Evolutionary conservation across 1,140 invertebrate genomes (phyloP), one percentile per base, ranked within the genome.

Genomic region (Eupristina koningsbergeri): DNA sequence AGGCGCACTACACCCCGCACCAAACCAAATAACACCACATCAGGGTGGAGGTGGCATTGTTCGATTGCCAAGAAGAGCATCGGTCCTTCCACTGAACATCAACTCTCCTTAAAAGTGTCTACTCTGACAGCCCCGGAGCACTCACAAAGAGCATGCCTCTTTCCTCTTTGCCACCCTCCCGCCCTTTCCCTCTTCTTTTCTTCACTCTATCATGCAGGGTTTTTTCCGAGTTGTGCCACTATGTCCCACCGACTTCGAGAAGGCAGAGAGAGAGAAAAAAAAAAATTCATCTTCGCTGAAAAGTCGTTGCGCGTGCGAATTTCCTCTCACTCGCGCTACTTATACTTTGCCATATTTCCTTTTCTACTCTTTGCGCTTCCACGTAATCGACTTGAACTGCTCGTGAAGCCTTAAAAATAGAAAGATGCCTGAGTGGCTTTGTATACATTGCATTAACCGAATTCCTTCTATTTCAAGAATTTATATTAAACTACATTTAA

Each of bases 251-350:
- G 50, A 15, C 50, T 3, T 53, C 19, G 50, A 13, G 19, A 19
- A 53, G 53, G 26, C 22, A 26, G 53, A 58, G 22, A 2, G 53
- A 58, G 22, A 3, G 53, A 2, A 36, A 26, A 71, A 26, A 41
- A 41, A 41, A 71, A 41, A 6, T 36, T 71, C 67, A 41, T 71
- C 67, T 71, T 36, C 67, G 0, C 41, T 5, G 67, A 41, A 41
- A 71, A 26, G 36, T 71, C 67, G 67, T 41, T 22, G 73, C 34
- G 31, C 67, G 34, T 26, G 80, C 53, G 80, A 82, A 82, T 82
- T 39, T 82, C 58, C 9, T 63, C 29, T 71, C 36, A 9, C 39
- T 74, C 0, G 41, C 69, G 34, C 50, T 36, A 22, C 47, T 11
- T 6, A 34, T 0, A 63, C 45, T 41, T 8, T n/a, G 9, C 39